Evolutionary conservation across 2,888 invertebrate species (phyloP).

Genomic region (Nomada ferruginata): DNA sequence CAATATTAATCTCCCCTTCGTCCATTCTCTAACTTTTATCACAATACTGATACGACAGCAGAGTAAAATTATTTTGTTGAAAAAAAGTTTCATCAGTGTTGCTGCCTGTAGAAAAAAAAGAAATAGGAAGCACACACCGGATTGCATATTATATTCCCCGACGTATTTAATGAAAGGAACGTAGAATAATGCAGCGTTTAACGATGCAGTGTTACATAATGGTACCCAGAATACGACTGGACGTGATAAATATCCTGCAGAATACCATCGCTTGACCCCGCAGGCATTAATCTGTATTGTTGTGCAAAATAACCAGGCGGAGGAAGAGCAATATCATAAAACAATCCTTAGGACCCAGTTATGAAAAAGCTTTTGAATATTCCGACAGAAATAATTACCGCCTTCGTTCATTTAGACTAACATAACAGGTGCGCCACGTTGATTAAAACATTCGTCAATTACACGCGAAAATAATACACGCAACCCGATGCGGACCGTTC

Average conservation of each 20-base stretch:
- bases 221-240: background rate
- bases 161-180: conserved; percentile 3
- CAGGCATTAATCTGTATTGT: conserved; percentile 14
- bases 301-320: conserved; percentile 1
- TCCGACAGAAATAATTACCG: background rate
- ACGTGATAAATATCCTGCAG: conserved; percentile 12
- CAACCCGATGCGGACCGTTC: too few relatives aligned
- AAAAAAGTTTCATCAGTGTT: too few relatives aligned
- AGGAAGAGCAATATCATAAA: background rate
- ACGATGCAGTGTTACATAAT: conserved; percentile 4
- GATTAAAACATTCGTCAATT: background rate
- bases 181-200: conserved; percentile 2
- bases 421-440: background rate
- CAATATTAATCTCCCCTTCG: too few relatives aligned
- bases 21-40: too few relatives aligned
- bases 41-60: too few relatives aligned
- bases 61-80: too few relatives aligned
- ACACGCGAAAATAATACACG: background rate
- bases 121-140: background rate
- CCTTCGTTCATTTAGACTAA: too few relatives aligned
- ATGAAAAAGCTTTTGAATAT: too few relatives aligned
- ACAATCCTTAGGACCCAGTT: background rate
- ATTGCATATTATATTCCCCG: conserved; percentile 14
- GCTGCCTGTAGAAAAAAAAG: background rate
- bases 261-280: background rate